A percentile compares a stretch with the other conserved stretches of the same genome.
phyloP scores from a whole-genome alignment of 1,140 invertebrate species.

The Carcinoscorpius rotundicauda region DNA sequence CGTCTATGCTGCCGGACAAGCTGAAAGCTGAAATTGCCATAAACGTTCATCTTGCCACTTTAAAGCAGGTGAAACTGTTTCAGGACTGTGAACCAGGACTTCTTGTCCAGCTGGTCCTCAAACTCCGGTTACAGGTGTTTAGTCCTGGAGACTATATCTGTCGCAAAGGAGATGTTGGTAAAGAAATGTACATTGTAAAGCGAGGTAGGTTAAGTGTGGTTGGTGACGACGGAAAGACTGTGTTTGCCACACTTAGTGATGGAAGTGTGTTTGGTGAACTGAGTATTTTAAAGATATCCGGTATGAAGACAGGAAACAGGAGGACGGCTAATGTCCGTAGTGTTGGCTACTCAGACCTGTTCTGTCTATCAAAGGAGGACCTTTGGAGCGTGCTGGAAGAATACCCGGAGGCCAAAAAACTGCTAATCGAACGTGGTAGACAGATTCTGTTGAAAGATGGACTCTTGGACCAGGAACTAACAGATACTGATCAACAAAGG shows the following conservation, averaged over 20 bases:
- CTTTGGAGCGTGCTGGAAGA: constrained; percentile 45
- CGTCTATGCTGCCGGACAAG: constrained; percentile 76
- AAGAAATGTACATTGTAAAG: constrained; percentile 96
- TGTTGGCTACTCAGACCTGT: constrained; percentile 82
- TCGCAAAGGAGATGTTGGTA: constrained; percentile 88
- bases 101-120: constrained; percentile 81
- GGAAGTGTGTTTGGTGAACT: constrained; percentile 90
- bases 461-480: constrained; percentile 71
- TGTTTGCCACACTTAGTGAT: constrained; percentile 73
- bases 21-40: constrained; percentile 94
- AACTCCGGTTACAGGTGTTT: constrained; percentile 82
- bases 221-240: constrained; percentile 67
- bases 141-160: constrained; percentile 94
- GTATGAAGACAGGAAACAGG: constrained; percentile 75
- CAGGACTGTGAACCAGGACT: constrained; percentile 90
- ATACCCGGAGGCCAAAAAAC: constrained; percentile 82
- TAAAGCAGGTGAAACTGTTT: constrained; percentile 66
- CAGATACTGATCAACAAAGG: constrained; percentile 15
- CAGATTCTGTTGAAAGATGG: constrained; percentile 85
- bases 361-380: constrained; percentile 67
- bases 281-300: constrained; percentile 79
- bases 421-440: constrained; percentile 76
- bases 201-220: constrained; percentile 72
- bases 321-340: constrained; percentile 82
- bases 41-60: constrained; percentile 84